phyloP scores from a whole-genome alignment of 1,140 invertebrate genomes.

The Drosophila ogumai region DNA sequence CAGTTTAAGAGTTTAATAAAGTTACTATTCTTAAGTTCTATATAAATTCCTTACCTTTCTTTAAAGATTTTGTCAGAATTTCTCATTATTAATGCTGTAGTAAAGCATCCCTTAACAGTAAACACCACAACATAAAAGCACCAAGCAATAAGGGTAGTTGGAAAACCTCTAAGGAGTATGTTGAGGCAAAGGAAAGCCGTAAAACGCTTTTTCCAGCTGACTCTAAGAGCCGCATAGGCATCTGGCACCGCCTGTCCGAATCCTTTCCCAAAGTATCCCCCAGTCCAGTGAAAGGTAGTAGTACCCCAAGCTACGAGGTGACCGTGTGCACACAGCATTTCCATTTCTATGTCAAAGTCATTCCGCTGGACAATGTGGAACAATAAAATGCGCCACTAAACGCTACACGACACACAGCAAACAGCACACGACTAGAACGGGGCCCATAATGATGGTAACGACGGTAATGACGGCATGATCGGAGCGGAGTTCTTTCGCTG shows the following conservation, averaged over 20 bases:
- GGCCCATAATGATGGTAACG: constrained; percentile 32
- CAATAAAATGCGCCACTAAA: constrained; percentile 64
- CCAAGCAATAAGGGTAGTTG: constrained; percentile 9
- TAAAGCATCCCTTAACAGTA: not conserved
- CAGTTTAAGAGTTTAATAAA: too few species aligned
- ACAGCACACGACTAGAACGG: constrained; percentile 8
- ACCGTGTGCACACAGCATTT: constrained; percentile 25
- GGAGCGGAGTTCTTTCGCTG: constrained; percentile 44
- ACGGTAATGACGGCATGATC: constrained; percentile 34
- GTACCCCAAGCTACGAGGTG: not conserved
- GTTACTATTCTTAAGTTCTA: not conserved
- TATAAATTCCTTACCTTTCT: not conserved
- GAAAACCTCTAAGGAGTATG: not conserved
- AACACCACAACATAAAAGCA: not conserved
- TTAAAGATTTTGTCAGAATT: not conserved
- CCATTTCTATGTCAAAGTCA: constrained; percentile 79
- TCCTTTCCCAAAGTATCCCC: not conserved
- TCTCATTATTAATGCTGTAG: not conserved
- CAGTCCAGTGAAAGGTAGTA: constrained; percentile 66
- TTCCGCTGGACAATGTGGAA: constrained; percentile 74
- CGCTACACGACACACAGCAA: constrained; percentile 52
- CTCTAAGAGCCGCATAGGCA: constrained; percentile 46
- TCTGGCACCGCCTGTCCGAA: constrained; percentile 12
- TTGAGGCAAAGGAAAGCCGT: not conserved
- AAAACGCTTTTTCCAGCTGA: constrained; percentile 2